A percentile compares a stretch with the other conserved stretches of the same genome.
phyloP scores from a whole-genome alignment of 2,797 vertebrate genomes.

The Phylloscopus collybita region DNA sequence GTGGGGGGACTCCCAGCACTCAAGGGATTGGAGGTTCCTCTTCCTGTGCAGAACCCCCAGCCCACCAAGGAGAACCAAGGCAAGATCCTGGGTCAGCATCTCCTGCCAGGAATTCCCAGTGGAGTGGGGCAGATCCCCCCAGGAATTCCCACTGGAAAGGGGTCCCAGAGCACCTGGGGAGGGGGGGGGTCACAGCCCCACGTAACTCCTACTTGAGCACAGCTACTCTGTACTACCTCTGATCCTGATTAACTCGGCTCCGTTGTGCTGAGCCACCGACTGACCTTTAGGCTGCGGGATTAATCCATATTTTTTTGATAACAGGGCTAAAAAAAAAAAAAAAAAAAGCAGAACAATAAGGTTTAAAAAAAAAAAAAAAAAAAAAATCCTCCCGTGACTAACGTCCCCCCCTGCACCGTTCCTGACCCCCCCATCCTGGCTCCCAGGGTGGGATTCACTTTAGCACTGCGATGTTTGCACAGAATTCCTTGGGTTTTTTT shows the following conservation, averaged over 20 bases:
- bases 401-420: neutral
- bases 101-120: neutral
- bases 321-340: constrained; percentile 30
- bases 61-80: neutral
- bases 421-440: neutral
- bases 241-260: constrained; percentile 69
- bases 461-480: constrained; percentile 70
- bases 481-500: neutral
- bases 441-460: constrained; percentile 1
- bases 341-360: constrained; percentile 3
- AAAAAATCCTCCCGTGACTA: neutral
- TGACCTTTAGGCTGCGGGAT: constrained; percentile 59
- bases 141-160: neutral
- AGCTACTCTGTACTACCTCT: constrained; percentile 66
- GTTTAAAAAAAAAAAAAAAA: neutral
- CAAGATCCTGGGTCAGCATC: neutral
- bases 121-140: neutral
- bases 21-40: neutral
- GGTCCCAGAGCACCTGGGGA: neutral
- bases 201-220: constrained; percentile 29
- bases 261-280: constrained; percentile 76
- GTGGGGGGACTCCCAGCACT: neutral
- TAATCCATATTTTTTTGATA: constrained; percentile 45
- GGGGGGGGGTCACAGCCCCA: neutral
- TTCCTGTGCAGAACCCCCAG: neutral